Conservation (phyloP, 2,797 vertebrate genomes). For the Acrossocheilus wenchowensis region DNA sequence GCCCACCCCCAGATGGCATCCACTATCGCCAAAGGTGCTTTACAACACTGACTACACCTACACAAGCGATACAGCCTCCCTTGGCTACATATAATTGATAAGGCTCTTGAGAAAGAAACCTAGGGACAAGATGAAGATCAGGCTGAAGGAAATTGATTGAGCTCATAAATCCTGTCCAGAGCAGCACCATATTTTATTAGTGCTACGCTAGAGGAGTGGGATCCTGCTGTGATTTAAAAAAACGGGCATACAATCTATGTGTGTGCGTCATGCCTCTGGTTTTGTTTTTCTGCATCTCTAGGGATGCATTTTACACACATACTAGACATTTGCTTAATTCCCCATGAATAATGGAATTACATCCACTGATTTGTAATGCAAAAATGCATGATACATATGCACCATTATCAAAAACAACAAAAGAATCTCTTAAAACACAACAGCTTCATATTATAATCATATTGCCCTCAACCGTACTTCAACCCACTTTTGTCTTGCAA, state of each 20-base stretch:
- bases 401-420: slow-evolving; percentile 6
- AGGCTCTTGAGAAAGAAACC: slow-evolving; percentile 76
- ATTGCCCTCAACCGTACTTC: slow-evolving; percentile 26
- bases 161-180: slow-evolving; percentile 78
- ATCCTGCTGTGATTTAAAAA: slow-evolving; percentile 45
- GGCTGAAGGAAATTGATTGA: slow-evolving; percentile 79
- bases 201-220: slow-evolving; percentile 69
- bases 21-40: background rate
- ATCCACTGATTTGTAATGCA: slow-evolving; percentile 26
- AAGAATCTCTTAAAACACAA: slow-evolving; percentile 13
- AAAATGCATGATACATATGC: slow-evolving; percentile 9
- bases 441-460: slow-evolving; percentile 24
- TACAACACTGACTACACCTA: slow-evolving; percentile 23
- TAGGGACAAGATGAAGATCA: slow-evolving; percentile 75
- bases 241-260: background rate
- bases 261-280: background rate
- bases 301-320: slow-evolving; percentile 33
- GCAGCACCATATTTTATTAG: slow-evolving; percentile 80
- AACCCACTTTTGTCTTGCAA: slow-evolving; percentile 26
- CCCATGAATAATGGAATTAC: slow-evolving; percentile 20
- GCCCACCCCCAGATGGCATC: slow-evolving; percentile 13
- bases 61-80: slow-evolving; percentile 64
- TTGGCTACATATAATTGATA: slow-evolving; percentile 79
- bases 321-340: slow-evolving; percentile 55
- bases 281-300: slow-evolving; percentile 45